phyloP scores from a whole-genome alignment of 1,140 invertebrate genomes.

The Cydia strobilella region DNA sequence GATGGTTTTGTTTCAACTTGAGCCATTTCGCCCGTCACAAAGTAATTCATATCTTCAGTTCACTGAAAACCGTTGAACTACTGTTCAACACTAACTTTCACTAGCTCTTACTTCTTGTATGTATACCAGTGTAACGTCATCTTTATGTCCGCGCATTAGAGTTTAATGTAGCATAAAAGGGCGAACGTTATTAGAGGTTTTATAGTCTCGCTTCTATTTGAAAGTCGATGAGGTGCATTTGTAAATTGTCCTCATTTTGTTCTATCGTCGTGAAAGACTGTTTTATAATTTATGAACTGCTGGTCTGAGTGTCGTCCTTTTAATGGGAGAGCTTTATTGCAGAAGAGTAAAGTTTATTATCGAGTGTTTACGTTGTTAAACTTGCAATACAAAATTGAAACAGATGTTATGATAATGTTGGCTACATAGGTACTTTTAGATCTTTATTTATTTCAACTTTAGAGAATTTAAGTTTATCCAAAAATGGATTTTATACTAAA shows the following conservation, averaged over 20 bases:
- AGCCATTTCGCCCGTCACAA: not conserved
- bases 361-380: not conserved
- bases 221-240: slow-evolving; percentile 26
- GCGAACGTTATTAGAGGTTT: not conserved
- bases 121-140: not conserved
- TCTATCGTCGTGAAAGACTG: not conserved
- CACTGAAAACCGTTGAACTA: not conserved
- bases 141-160: not conserved
- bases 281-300: not conserved
- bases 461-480: no score
- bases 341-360: not conserved
- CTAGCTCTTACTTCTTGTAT: not conserved
- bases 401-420: not conserved
- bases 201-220: not conserved
- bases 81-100: not conserved
- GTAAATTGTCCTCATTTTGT: slow-evolving; percentile 1
- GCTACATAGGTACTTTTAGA: no score
- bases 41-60: slow-evolving; percentile 2
- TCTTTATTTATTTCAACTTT: no score
- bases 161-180: not conserved
- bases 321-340: not conserved
- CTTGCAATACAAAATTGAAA: not conserved
- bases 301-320: not conserved
- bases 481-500: no score
- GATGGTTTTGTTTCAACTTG: not conserved